phyloP scores from a whole-genome alignment of 2,888 invertebrate genomes.

The Pimpla rufipes region DNA sequence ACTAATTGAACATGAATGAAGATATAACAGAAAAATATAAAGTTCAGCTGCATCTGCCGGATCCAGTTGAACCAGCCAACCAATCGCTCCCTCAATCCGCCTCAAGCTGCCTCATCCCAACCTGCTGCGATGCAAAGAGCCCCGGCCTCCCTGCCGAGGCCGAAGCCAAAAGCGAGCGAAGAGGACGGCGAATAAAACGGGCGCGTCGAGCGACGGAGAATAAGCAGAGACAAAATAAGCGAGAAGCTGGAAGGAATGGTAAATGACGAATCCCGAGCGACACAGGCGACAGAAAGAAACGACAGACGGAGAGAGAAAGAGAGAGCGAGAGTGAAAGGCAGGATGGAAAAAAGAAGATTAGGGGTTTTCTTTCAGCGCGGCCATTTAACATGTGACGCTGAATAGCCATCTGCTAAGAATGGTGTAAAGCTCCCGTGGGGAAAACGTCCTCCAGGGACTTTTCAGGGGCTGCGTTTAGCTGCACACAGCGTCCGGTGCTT shows the following conservation, averaged over 20 bases:
- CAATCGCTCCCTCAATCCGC: neutral
- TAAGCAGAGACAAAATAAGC: constrained; percentile 69
- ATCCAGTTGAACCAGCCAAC: too few species aligned
- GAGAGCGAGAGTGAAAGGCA: constrained; percentile 19
- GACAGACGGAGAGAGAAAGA: neutral
- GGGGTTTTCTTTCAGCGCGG: constrained; percentile 69
- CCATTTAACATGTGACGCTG: constrained; percentile 81
- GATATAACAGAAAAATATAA: too few species aligned
- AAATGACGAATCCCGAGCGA: constrained; percentile 79
- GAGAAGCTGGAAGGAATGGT: constrained; percentile 66
- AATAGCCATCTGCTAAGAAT: constrained; percentile 81
- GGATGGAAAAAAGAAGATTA: constrained; percentile 50
- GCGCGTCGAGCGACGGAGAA: constrained; percentile 40
- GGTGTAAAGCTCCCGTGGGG: constrained; percentile 71
- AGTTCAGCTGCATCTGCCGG: too few species aligned
- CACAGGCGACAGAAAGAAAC: constrained; percentile 26
- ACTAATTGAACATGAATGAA: too few species aligned
- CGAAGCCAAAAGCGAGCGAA: constrained; percentile 18
- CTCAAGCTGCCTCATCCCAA: neutral
- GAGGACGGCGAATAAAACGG: constrained; percentile 29
- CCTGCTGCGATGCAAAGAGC: neutral
- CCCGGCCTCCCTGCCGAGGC: constrained; percentile 2
- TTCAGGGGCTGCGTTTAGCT: constrained; percentile 56
- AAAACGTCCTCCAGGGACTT: constrained; percentile 68
- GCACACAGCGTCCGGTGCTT: constrained; percentile 3